Conservation (phyloP, 2,888 invertebrate species). For the Limnephilus rhombicus region DNA sequence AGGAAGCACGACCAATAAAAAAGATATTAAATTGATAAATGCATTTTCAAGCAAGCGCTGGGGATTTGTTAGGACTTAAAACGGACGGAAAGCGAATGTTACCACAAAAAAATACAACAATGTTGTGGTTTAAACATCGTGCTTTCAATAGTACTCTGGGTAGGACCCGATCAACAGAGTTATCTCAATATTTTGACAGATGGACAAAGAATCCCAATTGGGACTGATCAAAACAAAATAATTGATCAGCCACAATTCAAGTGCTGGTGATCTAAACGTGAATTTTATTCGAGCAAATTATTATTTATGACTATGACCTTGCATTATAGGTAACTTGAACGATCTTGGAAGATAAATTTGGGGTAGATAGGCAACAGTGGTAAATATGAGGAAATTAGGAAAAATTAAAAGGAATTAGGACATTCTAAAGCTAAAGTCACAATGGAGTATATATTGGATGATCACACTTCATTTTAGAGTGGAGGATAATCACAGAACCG, state of each 20-base stretch:
- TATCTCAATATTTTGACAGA: background rate
- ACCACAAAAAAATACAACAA: background rate
- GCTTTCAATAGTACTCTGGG: background rate
- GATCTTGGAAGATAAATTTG: background rate
- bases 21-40: conserved; percentile 28
- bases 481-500: too few relatives aligned
- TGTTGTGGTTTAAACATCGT: background rate
- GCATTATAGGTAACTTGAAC: background rate
- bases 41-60: conserved; percentile 10
- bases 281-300: background rate
- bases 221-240: background rate
- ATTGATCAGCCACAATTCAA: background rate
- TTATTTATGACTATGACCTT: background rate
- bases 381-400: too few relatives aligned
- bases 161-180: background rate
- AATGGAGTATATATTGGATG: too few relatives aligned
- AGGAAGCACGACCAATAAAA: background rate
- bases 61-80: background rate
- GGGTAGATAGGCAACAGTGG: too few relatives aligned
- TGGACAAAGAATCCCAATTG: background rate
- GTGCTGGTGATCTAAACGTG: background rate
- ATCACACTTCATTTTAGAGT: too few relatives aligned
- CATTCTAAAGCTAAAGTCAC: too few relatives aligned
- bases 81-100: background rate
- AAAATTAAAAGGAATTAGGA: too few relatives aligned